These are phyloP conservation scores for Nesidiocoris tenuis DNA, from an alignment of 2,888 invertebrate genomes.

Conservation along the genomic window DNA sequence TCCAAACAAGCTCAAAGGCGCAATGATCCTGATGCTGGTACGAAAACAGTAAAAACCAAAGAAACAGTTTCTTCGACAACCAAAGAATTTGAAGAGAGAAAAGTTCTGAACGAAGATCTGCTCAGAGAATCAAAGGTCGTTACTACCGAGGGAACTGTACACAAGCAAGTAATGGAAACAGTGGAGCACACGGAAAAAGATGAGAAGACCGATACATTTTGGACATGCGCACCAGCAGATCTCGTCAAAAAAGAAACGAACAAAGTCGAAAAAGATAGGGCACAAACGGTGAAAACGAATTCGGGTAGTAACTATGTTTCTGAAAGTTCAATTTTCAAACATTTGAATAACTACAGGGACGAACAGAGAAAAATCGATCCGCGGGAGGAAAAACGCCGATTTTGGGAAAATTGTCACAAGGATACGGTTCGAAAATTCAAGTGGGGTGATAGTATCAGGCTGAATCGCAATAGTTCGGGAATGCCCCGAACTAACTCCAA, in stretches of 20 bases:
- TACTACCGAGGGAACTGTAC: conserved; percentile 22
- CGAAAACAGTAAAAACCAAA: conserved; percentile 11
- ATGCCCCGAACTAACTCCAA: conserved; percentile 11
- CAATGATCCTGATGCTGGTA: background rate
- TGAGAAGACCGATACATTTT: conserved; percentile 34
- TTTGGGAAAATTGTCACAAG: conserved; percentile 47
- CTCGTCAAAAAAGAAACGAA: conserved; percentile 16
- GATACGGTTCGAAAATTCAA: conserved; percentile 38
- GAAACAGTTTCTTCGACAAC: conserved; percentile 20
- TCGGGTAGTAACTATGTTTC: conserved; percentile 18
- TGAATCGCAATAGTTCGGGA: conserved; percentile 15
- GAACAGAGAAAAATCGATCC: conserved; percentile 41
- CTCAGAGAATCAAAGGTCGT: conserved; percentile 26
- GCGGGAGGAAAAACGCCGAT: conserved; percentile 45
- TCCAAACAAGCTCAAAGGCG: background rate
- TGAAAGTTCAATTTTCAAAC: conserved; percentile 45
- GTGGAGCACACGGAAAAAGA: conserved; percentile 19
- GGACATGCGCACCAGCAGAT: conserved; percentile 45
- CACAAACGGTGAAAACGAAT: conserved; percentile 12
- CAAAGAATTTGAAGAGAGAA: conserved; percentile 2
- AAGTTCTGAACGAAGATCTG: conserved; percentile 21
- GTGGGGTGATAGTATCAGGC: conserved; percentile 37
- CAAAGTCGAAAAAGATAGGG: conserved; percentile 16
- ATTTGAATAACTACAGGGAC: conserved; percentile 41
- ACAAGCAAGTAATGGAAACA: conserved; percentile 29